Evolutionary conservation across 2,888 invertebrate genomes (phyloP), one percentile per base, ranked within the genome.

Genomic region (Bombylius discolor): DNA sequence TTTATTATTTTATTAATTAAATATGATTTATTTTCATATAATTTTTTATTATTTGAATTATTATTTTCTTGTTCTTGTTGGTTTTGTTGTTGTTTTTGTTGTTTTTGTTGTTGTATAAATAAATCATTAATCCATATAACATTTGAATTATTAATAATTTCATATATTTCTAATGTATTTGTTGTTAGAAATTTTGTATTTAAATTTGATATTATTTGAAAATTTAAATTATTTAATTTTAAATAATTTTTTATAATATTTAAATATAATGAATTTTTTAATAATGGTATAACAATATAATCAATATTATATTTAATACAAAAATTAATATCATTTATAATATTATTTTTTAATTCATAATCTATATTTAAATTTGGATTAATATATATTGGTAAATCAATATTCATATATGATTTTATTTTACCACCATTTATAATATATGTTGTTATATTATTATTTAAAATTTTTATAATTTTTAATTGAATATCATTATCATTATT

Each of bases 71-170:
- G 23, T 3, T 23, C 2, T 23, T 23, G 23, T 23, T 23, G 23
- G n/a, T n/a, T n/a, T 23, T 2, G 23, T 23, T 23, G 23, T 23
- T 23, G 23, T 23, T 23, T 33, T 42, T n/a, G 12, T 31, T 7
- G n/a, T 49, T 45, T 42, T 14, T 32, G 39, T 11, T 44, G 11
- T 33, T 49, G 53, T n/a, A 48, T 46, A 45, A 57, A 56, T 23
- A 68, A 64, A 56, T 73, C 64, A 13, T 69, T 65, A 54, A 73
- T 63, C 69, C 70, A 71, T 14, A 73, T 55, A 12, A 64, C 70
- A 45, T 73, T 68, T 31, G 70, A 56, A 32, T 65, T 51, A 52
- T 66, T 64, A 4, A 73, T 64, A n/a, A 70, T 66, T 12, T 67
- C 67, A 44, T 64, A 55, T 13, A 71, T 55, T 59, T 72, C 70